Percentiles rank a stretch among this genome's conserved stretches.
These are phyloP conservation scores for Tanytarsus gracilentus DNA, from an alignment of 2,888 invertebrate species.

Conservation along the genomic window DNA sequence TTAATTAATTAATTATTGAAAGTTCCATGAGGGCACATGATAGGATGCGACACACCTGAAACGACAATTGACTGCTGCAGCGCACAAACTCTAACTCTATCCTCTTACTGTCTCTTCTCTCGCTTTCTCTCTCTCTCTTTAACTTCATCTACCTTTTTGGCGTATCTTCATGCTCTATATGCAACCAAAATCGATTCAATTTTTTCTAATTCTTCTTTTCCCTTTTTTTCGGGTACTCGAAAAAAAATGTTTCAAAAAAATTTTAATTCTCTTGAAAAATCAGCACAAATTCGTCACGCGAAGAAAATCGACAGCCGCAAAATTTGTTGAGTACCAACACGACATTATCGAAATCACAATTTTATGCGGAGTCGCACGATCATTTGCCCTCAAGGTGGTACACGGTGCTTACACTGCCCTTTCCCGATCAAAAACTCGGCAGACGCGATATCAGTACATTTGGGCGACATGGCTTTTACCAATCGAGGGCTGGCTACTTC, in stretches of 20 bases:
- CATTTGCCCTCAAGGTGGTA: slow-evolving; percentile 74
- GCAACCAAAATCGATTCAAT: background rate
- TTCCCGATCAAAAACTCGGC: slow-evolving; percentile 87
- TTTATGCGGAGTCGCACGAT: slow-evolving; percentile 36
- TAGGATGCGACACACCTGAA: background rate
- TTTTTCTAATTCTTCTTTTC: background rate
- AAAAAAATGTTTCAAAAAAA: slow-evolving; percentile 1
- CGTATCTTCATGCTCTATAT: background rate
- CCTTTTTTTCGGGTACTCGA: background rate
- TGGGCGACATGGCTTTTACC: slow-evolving; percentile 45
- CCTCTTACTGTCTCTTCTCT: background rate
- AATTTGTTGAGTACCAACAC: slow-evolving; percentile 17
- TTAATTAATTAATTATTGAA: background rate
- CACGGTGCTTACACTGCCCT: slow-evolving; percentile 82
- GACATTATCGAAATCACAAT: slow-evolving; percentile 12
- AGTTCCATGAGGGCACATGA: slow-evolving; percentile 10
- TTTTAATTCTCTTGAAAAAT: background rate
- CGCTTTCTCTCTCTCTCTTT: background rate
- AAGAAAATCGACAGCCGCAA: slow-evolving; percentile 14
- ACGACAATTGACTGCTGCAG: background rate
- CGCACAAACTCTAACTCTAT: background rate
- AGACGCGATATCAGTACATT: slow-evolving; percentile 61
- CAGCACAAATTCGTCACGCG: slow-evolving; percentile 20
- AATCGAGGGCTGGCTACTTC: slow-evolving; percentile 80
- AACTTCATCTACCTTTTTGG: background rate